Evolutionary conservation across 2,797 vertebrate species (phyloP), one percentile per base, ranked within the genome.

Genomic region (Podarcis lilfordi): DNA sequence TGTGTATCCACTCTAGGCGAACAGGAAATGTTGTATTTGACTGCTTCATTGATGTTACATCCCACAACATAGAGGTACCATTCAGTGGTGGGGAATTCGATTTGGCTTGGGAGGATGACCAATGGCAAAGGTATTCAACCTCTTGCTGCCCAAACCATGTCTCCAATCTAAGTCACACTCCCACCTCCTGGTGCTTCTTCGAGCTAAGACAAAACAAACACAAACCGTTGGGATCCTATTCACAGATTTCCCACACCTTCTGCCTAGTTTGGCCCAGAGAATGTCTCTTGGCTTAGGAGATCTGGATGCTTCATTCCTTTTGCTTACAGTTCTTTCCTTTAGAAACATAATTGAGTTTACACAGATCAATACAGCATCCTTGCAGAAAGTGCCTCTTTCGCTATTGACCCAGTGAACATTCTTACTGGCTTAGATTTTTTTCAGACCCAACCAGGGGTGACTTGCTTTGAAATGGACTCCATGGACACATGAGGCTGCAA

Each of bases 241-340:
- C 13, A 11, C 27, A 21, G 25, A 15, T 45, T 43, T 50, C 45
- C 29, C 77, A 8, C 29, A 64, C 61, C 11, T 19, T 7, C 6
- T 55, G 77, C 17, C 45, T 50, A 13, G 27, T 13, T 79, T 8
- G 45, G 29, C 15, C 15, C 77, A 19, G 25, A 59, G 79, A 84
- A 69, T 45, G 71, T 82, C 80, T 82, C 9, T 86, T 91, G 88
- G 84, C 86, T 92, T 61, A 55, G 55, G 86, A 88, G 79, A 82
- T 7, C 10, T 0, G 1, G 40, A 25, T 0, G 0, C 1, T 72
- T 61, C 68, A 59, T 90, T 93, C 82, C 0, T 0, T 87, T 80
- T 81, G n/a, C 69, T 89, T 91, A 76, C 71, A 35, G 85, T 80
- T 87, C n/a, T 0, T 84, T 2, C 0, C 32, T 69, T 88, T 92